Conservation (phyloP, 37 sponge, comb jelly and placozoan genomes). For the Crambe crambe region DNA sequence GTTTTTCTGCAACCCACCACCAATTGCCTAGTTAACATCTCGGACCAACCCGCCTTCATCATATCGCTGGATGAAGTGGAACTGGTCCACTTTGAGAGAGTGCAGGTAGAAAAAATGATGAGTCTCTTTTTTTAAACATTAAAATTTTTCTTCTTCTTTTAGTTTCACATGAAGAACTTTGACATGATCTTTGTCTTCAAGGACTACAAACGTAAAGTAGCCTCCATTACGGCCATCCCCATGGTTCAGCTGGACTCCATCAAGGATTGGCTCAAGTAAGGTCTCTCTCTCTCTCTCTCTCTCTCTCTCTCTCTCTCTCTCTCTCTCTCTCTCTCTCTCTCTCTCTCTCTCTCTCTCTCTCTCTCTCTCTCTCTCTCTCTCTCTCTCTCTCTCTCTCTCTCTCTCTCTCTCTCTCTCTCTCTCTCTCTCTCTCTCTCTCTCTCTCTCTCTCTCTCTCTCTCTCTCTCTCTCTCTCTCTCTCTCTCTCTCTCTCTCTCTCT, state of each 20-base stretch:
- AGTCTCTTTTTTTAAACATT: no score
- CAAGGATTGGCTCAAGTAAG: constrained; percentile 97
- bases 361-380: constrained; percentile 38
- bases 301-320: constrained; percentile 42
- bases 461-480: constrained; percentile 22
- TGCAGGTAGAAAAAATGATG: constrained; percentile 65
- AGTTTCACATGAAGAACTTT: constrained; percentile 99
- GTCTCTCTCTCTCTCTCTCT: constrained; percentile 19
- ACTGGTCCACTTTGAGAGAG: constrained; percentile 98
- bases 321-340: constrained; percentile 46
- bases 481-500: constrained; percentile 33
- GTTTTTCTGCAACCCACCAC: constrained; percentile 94
- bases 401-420: constrained; percentile 44
- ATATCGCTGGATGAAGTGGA: constrained; percentile 93
- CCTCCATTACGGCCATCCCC: constrained; percentile 86
- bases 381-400: constrained; percentile 39
- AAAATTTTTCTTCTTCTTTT: constrained; percentile 1
- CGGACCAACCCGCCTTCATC: constrained; percentile 92
- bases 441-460: constrained; percentile 29
- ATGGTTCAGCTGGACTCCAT: constrained; percentile 93
- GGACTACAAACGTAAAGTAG: constrained; percentile 93
- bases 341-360: constrained; percentile 41
- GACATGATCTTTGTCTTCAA: constrained; percentile 99
- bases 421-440: constrained; percentile 23
- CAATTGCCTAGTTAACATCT: constrained; percentile 92